Evolutionary conservation across 1,140 invertebrate species (phyloP).

Genomic region (Drosophila littoralis): DNA sequence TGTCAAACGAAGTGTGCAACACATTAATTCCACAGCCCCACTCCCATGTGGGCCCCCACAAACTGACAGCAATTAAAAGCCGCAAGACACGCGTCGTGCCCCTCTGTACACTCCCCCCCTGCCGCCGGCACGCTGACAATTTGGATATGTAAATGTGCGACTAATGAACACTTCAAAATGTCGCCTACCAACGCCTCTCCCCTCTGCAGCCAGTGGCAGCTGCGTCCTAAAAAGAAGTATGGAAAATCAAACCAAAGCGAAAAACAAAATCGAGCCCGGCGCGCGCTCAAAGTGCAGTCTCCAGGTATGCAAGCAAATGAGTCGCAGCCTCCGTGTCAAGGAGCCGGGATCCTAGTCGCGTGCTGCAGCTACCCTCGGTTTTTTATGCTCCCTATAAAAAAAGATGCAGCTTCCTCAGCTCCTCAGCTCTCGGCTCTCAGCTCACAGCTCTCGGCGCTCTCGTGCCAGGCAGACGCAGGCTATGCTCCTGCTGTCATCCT

Average conservation of each 20-base stretch:
- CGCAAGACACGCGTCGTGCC: conserved; percentile 60
- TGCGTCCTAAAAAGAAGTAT: conserved; percentile 36
- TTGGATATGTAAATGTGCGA: conserved; percentile 83
- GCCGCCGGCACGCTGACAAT: conserved; percentile 62
- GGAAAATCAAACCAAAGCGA: conserved; percentile 12
- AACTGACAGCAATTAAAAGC: conserved; percentile 76
- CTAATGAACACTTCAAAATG: conserved; percentile 83
- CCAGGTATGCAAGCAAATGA: conserved; percentile 56
- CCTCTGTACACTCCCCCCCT: conserved; percentile 1
- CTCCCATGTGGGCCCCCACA: neutral
- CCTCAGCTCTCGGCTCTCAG: neutral
- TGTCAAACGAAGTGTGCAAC: conserved; percentile 81
- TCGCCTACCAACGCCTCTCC: conserved; percentile 32
- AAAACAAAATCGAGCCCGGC: conserved; percentile 32
- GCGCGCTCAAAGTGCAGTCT: conserved; percentile 59
- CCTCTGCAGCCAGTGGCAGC: conserved; percentile 48
- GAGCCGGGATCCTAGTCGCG: conserved; percentile 53
- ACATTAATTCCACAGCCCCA: conserved; percentile 67
- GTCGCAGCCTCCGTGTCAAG: conserved; percentile 18
- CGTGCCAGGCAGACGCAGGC: conserved; percentile 55
- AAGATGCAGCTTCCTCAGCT: conserved; percentile 60
- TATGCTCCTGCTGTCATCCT: conserved; percentile 28
- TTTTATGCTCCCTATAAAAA: conserved; percentile 61
- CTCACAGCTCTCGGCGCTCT: conserved; percentile 20
- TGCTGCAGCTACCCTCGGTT: conserved; percentile 64